Base-by-base conservation (phyloP, 2,888 invertebrate species). In the Megastigmus dorsalis region DNA sequence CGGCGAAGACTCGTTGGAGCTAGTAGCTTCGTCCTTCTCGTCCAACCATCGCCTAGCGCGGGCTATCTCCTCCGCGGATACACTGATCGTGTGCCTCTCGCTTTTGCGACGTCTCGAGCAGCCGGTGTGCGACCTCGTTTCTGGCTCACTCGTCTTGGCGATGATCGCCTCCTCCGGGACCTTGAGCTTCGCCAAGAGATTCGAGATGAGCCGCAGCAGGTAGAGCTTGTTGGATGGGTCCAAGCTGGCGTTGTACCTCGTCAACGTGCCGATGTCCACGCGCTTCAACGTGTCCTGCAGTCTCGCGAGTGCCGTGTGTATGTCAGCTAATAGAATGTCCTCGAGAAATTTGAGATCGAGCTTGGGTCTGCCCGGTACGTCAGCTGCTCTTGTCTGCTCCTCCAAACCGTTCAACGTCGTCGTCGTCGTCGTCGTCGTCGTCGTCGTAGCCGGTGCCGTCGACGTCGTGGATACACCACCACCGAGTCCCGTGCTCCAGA, bases 61-160 rank as follows among this genome's bases (percentile, higher is more conserved):
- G 2, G 93, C 94, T 28, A 96, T 88, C 83, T 96, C 96, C 84
- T 95, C 95, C 52, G 92, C 91, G 43, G 94, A 95, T 18, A 96
- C 95, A 55, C 95, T 95, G 23, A 96, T 94, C 0, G 96, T 96
- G 86, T 96, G 95, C 0, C 96, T 89, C 55, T 91, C 91, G 76
- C 92, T 91, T 33, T 93, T 91, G 77, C 91, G 90, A 69, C 92
- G 90, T 9, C 91, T 88, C 75, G 92, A 91, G 2, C 9, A 91
- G 2, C 9, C 48, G 0, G 13, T 5, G 18, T 59, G 38, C 28
- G 15, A 41, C 18, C 28, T 45, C 15, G 62, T 70, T 74, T 78
- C 70, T 23, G 54, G 68, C 76, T 18, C 88, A 4, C 4, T 45
- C 84, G 76, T 45, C 82, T 86, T 30, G 91, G 15, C 57, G 88